phyloP scores from a whole-genome alignment of 2,113 vertebrate genomes.

The Leucopternis melanops region DNA sequence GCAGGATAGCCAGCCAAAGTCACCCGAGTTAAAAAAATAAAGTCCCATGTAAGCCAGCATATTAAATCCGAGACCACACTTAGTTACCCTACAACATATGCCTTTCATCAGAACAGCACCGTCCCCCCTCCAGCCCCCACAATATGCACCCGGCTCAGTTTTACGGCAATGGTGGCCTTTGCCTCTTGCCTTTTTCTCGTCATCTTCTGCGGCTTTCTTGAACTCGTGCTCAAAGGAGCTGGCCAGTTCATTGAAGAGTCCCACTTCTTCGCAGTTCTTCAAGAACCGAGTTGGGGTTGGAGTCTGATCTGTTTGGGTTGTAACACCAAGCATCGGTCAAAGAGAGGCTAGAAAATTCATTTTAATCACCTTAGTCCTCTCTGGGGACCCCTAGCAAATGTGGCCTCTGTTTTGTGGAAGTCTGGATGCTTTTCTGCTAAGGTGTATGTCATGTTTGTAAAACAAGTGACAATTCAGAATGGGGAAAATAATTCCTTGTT shows the following conservation, averaged over 20 bases:
- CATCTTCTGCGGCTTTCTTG: conserved; percentile 89
- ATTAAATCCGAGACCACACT: neutral
- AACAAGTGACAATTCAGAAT: neutral
- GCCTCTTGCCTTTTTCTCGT: conserved; percentile 86
- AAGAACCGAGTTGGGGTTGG: conserved; percentile 97
- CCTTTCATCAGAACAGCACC: neutral
- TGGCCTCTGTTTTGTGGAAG: neutral
- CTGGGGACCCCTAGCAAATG: fast-evolving
- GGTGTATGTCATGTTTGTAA: neutral
- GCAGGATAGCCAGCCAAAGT: neutral
- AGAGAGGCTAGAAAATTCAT: neutral
- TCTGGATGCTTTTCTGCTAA: neutral
- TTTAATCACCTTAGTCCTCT: neutral
- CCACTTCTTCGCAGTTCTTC: conserved; percentile 98
- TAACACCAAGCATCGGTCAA: neutral
- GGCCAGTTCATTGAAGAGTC: conserved; percentile 94
- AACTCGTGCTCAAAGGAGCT: conserved; percentile 96
- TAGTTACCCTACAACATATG: fast-evolving
- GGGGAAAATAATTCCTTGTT: fast-evolving
- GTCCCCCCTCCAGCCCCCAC: neutral
- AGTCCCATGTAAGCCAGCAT: neutral
- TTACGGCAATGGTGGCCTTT: neutral
- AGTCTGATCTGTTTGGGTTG: conserved; percentile 84
- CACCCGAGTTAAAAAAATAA: neutral
- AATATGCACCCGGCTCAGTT: neutral